A percentile compares a stretch with the other conserved stretches of the same genome.
Conservation (phyloP, 2,888 invertebrate species). For the Macrophya alboannulata region DNA sequence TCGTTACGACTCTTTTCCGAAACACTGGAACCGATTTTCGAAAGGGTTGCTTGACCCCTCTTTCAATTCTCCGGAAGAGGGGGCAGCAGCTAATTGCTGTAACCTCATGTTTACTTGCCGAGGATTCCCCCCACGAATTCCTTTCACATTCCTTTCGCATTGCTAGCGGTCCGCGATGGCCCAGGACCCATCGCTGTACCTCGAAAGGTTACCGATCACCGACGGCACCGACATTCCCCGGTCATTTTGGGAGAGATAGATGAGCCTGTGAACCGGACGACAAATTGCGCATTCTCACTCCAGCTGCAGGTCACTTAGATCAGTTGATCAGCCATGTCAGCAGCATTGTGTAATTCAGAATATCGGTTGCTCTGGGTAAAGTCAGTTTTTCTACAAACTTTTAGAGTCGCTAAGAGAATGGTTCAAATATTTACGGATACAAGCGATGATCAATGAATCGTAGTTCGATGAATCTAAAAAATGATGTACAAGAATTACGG, state of each 20-base stretch:
- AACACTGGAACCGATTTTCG: not conserved
- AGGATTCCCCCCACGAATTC: conserved; percentile 31
- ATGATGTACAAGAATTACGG: conserved; percentile 2
- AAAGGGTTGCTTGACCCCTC: not conserved
- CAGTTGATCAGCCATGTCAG: not conserved
- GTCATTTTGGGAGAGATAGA: conserved; percentile 65
- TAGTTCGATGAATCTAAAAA: not conserved
- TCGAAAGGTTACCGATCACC: conserved; percentile 43
- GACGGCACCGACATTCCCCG: conserved; percentile 64
- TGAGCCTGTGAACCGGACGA: conserved; percentile 63
- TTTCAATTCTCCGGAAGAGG: not conserved
- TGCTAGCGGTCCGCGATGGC: conserved; percentile 29
- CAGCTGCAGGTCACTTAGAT: not conserved
- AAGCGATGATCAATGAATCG: not conserved
- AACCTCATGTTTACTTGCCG: conserved; percentile 2
- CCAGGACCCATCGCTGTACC: conserved; percentile 15
- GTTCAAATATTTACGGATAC: not conserved
- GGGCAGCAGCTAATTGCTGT: conserved; percentile 19
- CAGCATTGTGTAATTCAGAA: not conserved
- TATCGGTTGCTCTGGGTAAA: not conserved
- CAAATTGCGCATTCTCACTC: conserved; percentile 63
- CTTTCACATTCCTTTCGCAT: conserved; percentile 31
- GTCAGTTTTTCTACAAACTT: not conserved
- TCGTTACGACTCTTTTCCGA: not conserved
- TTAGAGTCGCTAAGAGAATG: not conserved